These are phyloP conservation scores for Solen grandis DNA, from an alignment of 1,140 invertebrate genomes.

Conservation along the genomic window DNA sequence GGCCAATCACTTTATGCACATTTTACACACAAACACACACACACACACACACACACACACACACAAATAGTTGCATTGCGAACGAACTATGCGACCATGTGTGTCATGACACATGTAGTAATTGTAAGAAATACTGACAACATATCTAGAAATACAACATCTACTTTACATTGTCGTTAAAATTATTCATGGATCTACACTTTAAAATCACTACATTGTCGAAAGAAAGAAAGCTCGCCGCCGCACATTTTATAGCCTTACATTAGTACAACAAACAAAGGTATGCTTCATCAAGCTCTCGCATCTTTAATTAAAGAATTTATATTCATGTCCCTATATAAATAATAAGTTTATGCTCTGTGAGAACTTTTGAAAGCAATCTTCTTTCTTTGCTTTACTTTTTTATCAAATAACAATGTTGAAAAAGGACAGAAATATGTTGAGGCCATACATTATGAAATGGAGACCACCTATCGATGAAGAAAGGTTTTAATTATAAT, in stretches of 20 bases:
- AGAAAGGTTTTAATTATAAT: no score
- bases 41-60: no score
- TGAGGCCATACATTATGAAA: no score
- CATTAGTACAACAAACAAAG: not conserved
- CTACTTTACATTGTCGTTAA: not conserved
- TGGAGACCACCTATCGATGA: no score
- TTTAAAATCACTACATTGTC: no score
- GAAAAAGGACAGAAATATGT: no score
- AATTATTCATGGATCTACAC: not conserved
- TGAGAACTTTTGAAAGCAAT: not conserved
- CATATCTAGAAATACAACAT: not conserved
- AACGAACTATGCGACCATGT: no score
- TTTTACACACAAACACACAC: no score
- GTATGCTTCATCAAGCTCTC: not conserved
- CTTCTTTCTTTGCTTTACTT: not conserved
- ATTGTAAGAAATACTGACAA: not conserved
- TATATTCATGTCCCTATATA: not conserved
- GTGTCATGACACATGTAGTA: no score
- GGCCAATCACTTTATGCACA: no score
- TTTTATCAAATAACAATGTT: not conserved
- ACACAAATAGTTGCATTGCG: no score
- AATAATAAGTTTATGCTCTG: not conserved
- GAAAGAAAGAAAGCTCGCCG: no score
- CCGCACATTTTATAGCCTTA: not conserved
- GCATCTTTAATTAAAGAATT: not conserved